Base-by-base conservation (phyloP, 2,113 vertebrate genomes). In the Etia nguti region DNA sequence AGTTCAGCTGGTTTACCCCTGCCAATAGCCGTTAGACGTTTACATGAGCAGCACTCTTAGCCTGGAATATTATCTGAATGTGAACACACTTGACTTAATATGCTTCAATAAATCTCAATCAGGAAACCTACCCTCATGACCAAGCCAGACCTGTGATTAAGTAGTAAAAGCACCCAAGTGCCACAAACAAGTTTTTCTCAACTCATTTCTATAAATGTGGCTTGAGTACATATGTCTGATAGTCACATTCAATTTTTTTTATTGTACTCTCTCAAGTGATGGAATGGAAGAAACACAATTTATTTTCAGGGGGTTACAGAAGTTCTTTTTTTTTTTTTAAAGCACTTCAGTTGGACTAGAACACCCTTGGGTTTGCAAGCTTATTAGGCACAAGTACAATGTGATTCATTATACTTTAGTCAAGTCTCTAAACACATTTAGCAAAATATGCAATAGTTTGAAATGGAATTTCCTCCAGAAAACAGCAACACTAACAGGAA, bases 11-110 rank as follows among this genome's bases (percentile, higher is more conserved):
- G 55, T 84, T 41, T 41, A 43, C 36, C 75, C 81, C 84, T 82
- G 41, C 89, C 86, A 83, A 92, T 92, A 91, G 57, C 86, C 8
- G 10, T 86, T 55, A 87, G 85, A 87, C 3, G 8, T 88, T 86
- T 56, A 11, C n/a, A 81, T 79, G 62, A 65, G 82, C 81, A 48
- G 83, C 29, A 38, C 20, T 81, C 41, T 80, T 38, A 24, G 81
- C 16, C 59, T 46, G 81, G 80, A 86, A 82, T 84, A 62, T 13
- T 26, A 79, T 86, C 6, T 75, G 70, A 56, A 82, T 48, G 22
- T 50, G 24, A 55, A 15, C 31, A 59, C 68, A 56, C 29, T 86
- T 80, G 48, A 52, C 16, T 57, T 50, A 38, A 79, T 68, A 59
- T 36, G 22, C 81, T 50, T 85, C 56, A 82, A 20, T 36, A 26